Evolutionary conservation across 2,888 invertebrate species (phyloP).

Genomic region (Drosophila barbarae): DNA sequence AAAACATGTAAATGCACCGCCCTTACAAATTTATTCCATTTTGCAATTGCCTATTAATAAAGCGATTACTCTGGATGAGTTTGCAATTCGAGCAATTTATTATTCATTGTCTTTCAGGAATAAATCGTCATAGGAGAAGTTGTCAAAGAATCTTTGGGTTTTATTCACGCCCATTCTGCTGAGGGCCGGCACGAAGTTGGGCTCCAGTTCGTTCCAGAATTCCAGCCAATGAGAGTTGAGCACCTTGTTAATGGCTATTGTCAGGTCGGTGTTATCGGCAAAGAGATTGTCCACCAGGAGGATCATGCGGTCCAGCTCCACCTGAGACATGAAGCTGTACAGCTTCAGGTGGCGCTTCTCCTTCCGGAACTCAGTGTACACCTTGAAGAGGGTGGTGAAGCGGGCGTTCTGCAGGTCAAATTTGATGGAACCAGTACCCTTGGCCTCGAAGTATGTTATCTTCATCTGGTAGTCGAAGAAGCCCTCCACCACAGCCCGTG

Average conservation of each 20-base stretch:
- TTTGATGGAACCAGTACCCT: slow-evolving; percentile 22
- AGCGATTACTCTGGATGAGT: not conserved
- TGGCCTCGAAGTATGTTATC: slow-evolving; percentile 9
- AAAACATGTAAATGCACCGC: not conserved
- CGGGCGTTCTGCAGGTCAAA: slow-evolving; percentile 32
- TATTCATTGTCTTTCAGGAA: slow-evolving; percentile 24
- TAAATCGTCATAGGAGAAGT: slow-evolving; percentile 45
- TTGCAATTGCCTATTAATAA: not conserved
- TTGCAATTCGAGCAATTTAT: not conserved
- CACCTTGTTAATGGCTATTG: slow-evolving; percentile 16
- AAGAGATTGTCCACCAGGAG: slow-evolving; percentile 23
- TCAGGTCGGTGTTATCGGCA: slow-evolving; percentile 30
- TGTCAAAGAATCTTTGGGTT: slow-evolving; percentile 1
- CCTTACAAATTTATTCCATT: not conserved
- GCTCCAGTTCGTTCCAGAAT: slow-evolving; percentile 42
- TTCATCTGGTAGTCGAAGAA: slow-evolving; percentile 30
- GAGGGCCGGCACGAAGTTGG: not conserved
- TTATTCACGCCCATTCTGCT: slow-evolving; percentile 4
- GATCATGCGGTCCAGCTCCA: slow-evolving; percentile 15
- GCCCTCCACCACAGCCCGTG: slow-evolving; percentile 12
- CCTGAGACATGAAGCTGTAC: slow-evolving; percentile 8
- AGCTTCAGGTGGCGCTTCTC: slow-evolving; percentile 36
- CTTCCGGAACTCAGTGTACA: slow-evolving; percentile 14
- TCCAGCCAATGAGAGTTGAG: slow-evolving; percentile 43
- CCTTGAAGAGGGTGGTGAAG: slow-evolving; percentile 24